Evolutionary conservation across 2,113 vertebrate species (phyloP), one percentile per base, ranked within the genome.

Genomic region (Catharus fuscescens): DNA sequence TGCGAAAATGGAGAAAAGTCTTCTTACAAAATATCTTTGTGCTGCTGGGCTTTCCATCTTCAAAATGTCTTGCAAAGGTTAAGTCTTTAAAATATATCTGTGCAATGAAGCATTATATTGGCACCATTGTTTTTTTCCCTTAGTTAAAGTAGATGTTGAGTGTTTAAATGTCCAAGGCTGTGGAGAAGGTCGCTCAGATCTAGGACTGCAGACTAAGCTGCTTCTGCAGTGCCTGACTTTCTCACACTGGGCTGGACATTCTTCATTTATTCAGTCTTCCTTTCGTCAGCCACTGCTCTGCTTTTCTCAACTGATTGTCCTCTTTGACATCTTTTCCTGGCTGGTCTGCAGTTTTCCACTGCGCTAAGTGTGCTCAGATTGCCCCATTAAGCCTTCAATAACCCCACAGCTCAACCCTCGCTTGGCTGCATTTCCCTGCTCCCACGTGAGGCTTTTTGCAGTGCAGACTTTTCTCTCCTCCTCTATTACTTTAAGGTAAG

Each of bases 31-130:
- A 18, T 65, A 78, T 45, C 67, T 69, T n/a, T 78, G 54, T 32
- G 16, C 76, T 89, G 38, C 77, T 79, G 73, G 54, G 77, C 87
- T 90, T 94, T 96, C 73, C 31, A 84, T 96, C 90, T 96, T 97
- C 70, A 64, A 64, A 96, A 90, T 80, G 62, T 71, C 91, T 92
- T 61, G 69, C 71, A 86, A 92, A 96, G 93, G 84, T 94, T 94
- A 95, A 84, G 90, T 74, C 78, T 81, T 90, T 90, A 88, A 92
- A 94, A 94, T 77, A 45, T 65, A 70, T 82, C 69, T 71, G 85
- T 96, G 95, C 92, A 96, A 80, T 64, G 92, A 95, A 89, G 92
- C 53, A 0, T 96, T 92, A 94, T 95, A 96, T 85, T 95, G 72
- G 74, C 76, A 85, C 74, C 4, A 0, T n/a, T 90, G 67, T 40